Evolutionary conservation across 2,113 vertebrate genomes (phyloP), one percentile per base, ranked within the genome.

Genomic region (Neogobius melanostomus): DNA sequence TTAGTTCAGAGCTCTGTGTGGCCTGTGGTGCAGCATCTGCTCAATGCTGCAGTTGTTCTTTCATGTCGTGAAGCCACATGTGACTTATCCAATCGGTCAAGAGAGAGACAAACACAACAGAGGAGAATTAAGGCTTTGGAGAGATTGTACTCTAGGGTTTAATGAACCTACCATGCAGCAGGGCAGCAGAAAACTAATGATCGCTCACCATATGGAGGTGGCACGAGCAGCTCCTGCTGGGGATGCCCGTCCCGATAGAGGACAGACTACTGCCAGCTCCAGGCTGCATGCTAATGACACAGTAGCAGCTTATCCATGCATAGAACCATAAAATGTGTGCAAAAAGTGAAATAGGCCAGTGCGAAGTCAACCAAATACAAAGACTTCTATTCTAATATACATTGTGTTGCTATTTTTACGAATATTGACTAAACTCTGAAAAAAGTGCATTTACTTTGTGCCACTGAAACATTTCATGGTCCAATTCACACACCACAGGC

Each of bases 81-180:
- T 79, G 71, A 86, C 89, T 87, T 88, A 89, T 88, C 86, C 69
- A 76, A 90, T 85, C 74, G 87, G 88, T 87, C 82, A 14, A 77
- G 83, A 76, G 86, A 88, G 82, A 72, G 76, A 79, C 84, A 86
- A 89, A 90, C 78, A 87, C 69, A 80, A 69, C 83, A 75, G 69
- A 84, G 64, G 61, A 89, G 82, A 84, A 88, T 84, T 74, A 87
- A 81, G 66, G 79, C 79, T 74, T 71, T 53, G 62, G 86, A 90
- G 87, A 88, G 78, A 68, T 82, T 85, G 82, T 90, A 86, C 74
- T 69, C 53, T 8, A 42, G 85, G 79, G 87, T 86, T 87, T 91
- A 81, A 89, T 89, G 75, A 56, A 82, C 53, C 72, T 75, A 74
- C 42, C 62, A 54, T 72, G 84, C 79, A 2, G 16, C 14, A 3